These are phyloP conservation scores for Notocelia uddmanniana DNA, from an alignment of 2,888 invertebrate species.

Conservation along the genomic window DNA sequence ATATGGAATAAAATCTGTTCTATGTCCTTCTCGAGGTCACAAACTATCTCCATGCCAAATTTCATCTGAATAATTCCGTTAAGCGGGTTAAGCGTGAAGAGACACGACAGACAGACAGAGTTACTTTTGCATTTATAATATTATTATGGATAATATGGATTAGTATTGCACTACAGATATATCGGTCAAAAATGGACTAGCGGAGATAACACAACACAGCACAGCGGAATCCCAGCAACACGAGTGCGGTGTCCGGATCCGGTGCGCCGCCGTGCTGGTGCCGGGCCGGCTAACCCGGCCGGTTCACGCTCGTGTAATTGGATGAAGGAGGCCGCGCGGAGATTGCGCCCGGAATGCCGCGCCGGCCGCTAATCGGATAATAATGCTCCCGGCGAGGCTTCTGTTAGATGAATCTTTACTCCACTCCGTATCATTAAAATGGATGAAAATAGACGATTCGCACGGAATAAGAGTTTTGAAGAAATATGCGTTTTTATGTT, in stretches of 20 bases:
- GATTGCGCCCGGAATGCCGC: conserved; percentile 71
- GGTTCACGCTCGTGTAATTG: conserved; percentile 82
- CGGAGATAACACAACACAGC: neutral
- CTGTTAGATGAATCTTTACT: conserved; percentile 38
- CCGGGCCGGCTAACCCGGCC: conserved; percentile 72
- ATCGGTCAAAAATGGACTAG: neutral
- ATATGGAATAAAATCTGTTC: too few species aligned
- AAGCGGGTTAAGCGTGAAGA: too few species aligned
- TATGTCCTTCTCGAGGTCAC: too few species aligned
- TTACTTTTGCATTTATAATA: too few species aligned
- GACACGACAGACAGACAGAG: too few species aligned
- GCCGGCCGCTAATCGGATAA: conserved; percentile 78
- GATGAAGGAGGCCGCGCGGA: conserved; percentile 77
- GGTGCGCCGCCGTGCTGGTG: conserved; percentile 51
- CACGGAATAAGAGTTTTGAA: neutral
- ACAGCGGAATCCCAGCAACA: neutral
- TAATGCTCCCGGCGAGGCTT: conserved; percentile 66
- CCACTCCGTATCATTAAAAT: conserved; percentile 7
- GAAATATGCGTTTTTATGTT: neutral
- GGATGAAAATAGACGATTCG: neutral
- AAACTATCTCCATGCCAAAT: too few species aligned
- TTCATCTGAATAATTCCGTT: too few species aligned
- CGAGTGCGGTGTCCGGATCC: conserved; percentile 51
- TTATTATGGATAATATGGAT: too few species aligned
- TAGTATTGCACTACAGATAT: too few species aligned